Base-by-base conservation (phyloP, 2,888 invertebrate species). In the Amphipoea oculea region DNA sequence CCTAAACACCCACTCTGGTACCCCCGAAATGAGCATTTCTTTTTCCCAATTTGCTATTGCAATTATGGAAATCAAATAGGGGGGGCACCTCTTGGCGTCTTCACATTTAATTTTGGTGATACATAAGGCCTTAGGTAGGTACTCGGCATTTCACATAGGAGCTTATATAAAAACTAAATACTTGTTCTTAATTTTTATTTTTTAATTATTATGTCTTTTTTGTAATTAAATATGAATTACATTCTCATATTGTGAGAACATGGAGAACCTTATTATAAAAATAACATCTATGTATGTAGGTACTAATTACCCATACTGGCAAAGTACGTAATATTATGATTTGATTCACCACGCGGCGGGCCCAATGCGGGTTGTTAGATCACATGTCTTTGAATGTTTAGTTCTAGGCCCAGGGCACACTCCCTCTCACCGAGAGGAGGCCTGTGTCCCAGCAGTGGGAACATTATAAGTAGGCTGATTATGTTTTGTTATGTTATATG, bases 31-130 rank as follows among this genome's bases (percentile, higher is more conserved):
- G 95, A 93, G 93, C 94, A 94, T 94, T 95, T 94, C 92, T 94
- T 94, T 93, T 89, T 93, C 82, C 79, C 91, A 94, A 94, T 93
- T 94, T 93, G 90, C 93, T 90, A 91, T 94, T 94, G 94, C 94
- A 94, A 95, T 95, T 94, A 95, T 94, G 94, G 92, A 94, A 94
- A 95, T 95, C 93, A 93, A 94, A 94, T 90, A 92, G 91, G 91
- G 91, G 91, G 92, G 91, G 89, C 67, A 87, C 82, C 84, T 76
- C 57, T 81, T 88, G 86, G 83, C 88, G 82, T 91, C 90, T 91
- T 92, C 86, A 85, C 90, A 84, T 92, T 92, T 90, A 89, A 92
- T 92, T 91, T 89, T 68, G 78, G 66, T 71, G 73, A 76, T 73
- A 83, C 57, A 65, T 83, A 79, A 75, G 79, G 63, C 29, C 12